phyloP scores from a whole-genome alignment of 37 sponge, comb jelly and placozoan genomes.

The Dysidea cf. avara region DNA sequence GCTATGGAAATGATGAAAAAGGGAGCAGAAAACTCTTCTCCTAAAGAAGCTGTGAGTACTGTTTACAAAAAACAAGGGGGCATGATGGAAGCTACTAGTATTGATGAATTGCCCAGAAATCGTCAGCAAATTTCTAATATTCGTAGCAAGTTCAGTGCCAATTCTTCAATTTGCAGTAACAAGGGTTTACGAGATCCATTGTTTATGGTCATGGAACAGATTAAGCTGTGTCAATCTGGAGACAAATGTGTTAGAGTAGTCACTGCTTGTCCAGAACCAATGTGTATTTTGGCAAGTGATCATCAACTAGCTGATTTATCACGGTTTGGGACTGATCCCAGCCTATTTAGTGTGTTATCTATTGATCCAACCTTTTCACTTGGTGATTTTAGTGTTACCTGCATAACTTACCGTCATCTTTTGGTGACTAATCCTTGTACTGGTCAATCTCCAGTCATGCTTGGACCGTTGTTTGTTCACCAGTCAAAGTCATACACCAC shows the following conservation, averaged over 20 bases:
- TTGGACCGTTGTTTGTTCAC: constrained; percentile 6
- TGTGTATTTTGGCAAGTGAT: constrained; percentile 7
- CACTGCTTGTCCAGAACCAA: constrained; percentile 7
- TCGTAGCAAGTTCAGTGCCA: neutral
- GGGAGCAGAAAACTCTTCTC: too few species aligned
- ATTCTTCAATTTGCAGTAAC: constrained; percentile 3
- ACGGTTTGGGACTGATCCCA: constrained; percentile 1
- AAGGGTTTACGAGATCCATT: constrained; percentile 2
- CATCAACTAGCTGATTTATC: neutral
- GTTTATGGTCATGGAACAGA: constrained; percentile 9
- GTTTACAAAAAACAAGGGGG: too few species aligned
- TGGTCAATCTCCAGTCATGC: constrained; percentile 7
- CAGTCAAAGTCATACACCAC: neutral
- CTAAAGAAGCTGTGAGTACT: too few species aligned
- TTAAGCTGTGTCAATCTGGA: neutral
- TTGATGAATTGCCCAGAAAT: constrained; percentile 2
- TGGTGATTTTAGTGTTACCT: constrained; percentile 2
- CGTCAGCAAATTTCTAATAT: neutral
- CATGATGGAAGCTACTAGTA: neutral
- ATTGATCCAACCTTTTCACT: constrained; percentile 14
- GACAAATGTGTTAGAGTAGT: constrained; percentile 8
- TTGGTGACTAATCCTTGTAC: neutral
- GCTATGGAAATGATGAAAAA: too few species aligned
- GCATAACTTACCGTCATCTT: constrained; percentile 7
- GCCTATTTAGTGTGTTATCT: neutral